Conservation (phyloP, 2,113 vertebrate genomes). For the Phainopepla nitens region DNA sequence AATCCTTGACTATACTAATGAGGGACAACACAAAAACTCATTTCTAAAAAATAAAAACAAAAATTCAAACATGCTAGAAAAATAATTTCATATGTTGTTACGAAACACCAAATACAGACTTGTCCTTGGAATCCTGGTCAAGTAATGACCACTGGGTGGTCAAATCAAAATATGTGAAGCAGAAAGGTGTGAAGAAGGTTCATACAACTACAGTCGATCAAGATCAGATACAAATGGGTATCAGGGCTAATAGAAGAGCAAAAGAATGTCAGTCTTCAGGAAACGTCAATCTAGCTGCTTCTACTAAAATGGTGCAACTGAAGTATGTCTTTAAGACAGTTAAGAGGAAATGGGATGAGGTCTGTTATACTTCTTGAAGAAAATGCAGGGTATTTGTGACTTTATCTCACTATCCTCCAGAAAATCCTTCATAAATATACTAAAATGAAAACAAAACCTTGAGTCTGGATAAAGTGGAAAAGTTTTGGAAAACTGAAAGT, state of each 20-base stretch:
- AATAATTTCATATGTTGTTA: background rate
- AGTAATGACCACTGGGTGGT: background rate
- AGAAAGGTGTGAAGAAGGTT: background rate
- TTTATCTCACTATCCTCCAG: background rate
- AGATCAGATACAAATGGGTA: background rate
- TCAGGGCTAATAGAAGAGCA: background rate
- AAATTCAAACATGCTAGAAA: background rate
- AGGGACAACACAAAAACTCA: rapidly evolving
- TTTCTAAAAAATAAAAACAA: background rate
- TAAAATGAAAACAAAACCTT: background rate
- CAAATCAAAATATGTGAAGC: background rate
- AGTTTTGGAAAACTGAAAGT: background rate
- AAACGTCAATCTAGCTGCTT: background rate
- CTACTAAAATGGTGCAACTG: background rate
- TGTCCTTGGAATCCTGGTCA: background rate
- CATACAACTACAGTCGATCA: background rate
- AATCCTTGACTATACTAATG: background rate
- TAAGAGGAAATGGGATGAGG: background rate
- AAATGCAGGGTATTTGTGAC: background rate
- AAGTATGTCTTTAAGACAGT: background rate
- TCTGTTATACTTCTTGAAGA: background rate
- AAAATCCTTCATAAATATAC: background rate
- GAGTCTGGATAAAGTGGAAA: background rate
- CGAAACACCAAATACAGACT: background rate
- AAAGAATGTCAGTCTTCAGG: background rate